phyloP scores from a whole-genome alignment of 2,113 vertebrate genomes.

The Platysteira castanea region DNA sequence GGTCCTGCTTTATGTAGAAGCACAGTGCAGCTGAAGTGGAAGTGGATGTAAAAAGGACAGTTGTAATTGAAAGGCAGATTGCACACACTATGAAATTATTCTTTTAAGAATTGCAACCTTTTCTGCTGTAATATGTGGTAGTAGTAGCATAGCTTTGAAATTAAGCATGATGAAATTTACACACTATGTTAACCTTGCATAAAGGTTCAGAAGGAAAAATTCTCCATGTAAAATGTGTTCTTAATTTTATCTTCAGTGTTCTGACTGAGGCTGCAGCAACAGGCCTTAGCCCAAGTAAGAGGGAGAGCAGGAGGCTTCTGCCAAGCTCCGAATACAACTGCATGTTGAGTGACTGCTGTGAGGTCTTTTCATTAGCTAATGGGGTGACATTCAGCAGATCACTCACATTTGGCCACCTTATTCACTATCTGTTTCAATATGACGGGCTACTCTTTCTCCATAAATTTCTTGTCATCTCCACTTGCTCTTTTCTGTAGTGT shows the following conservation, averaged over 20 bases:
- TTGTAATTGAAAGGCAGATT: background rate
- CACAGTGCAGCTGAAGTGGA: background rate
- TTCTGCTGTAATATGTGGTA: background rate
- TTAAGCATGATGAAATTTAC: constrained; percentile 3
- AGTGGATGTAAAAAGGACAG: background rate
- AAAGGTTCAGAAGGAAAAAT: background rate
- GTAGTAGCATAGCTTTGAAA: background rate
- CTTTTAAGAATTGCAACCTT: background rate
- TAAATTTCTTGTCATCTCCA: background rate
- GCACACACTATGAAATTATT: background rate
- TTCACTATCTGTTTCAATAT: background rate
- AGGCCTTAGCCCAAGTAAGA: background rate
- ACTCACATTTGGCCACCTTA: background rate
- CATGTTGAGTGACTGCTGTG: background rate
- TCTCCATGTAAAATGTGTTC: background rate
- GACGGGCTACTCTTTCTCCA: background rate
- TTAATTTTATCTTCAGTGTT: background rate
- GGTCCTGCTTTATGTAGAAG: background rate
- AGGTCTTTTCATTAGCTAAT: background rate
- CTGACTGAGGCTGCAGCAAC: background rate
- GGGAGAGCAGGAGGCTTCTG: background rate
- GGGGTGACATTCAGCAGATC: background rate
- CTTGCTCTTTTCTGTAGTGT: background rate
- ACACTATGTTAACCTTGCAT: background rate
- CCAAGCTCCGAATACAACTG: background rate